Conservation (phyloP, 2,888 invertebrate genomes). For the Brenthis hecate region DNA sequence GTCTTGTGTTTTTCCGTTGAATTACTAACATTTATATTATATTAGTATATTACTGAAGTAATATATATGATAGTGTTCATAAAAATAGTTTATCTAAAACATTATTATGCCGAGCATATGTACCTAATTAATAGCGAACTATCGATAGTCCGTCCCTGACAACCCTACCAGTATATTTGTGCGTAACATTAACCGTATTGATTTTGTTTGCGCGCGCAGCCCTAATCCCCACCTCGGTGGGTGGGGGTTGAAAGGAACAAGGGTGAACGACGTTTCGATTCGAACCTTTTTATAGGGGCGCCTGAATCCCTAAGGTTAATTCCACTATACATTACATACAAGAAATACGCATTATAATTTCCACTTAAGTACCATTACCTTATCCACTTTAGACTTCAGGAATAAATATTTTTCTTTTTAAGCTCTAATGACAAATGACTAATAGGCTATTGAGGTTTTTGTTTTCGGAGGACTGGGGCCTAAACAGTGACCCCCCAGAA, state of each 20-base stretch:
- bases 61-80: too few relatives aligned
- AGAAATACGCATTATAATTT: slow-evolving; percentile 42
- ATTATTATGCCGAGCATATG: background rate
- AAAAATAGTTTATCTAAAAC: background rate
- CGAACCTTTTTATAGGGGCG: slow-evolving; percentile 76
- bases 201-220: slow-evolving; percentile 80
- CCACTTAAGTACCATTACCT: slow-evolving; percentile 26
- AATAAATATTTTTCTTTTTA: slow-evolving; percentile 11
- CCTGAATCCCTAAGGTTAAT: slow-evolving; percentile 74
- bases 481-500: too few relatives aligned
- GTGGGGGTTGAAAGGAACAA: slow-evolving; percentile 64
- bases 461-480: background rate
- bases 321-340: slow-evolving; percentile 49
- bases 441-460: slow-evolving; percentile 1
- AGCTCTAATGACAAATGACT: slow-evolving; percentile 8
- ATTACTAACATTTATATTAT: too few relatives aligned
- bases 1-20: too few relatives aligned
- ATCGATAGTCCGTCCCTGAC: slow-evolving; percentile 68
- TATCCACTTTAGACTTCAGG: slow-evolving; percentile 15
- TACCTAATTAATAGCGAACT: slow-evolving; percentile 55
- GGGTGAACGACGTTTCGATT: slow-evolving; percentile 74
- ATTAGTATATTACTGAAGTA: too few relatives aligned
- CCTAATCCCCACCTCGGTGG: slow-evolving; percentile 48
- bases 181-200: slow-evolving; percentile 77
- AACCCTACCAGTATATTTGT: slow-evolving; percentile 73